Base-by-base conservation (phyloP, 1,140 invertebrate genomes). In the Aphelenchoides fujianensis region DNA sequence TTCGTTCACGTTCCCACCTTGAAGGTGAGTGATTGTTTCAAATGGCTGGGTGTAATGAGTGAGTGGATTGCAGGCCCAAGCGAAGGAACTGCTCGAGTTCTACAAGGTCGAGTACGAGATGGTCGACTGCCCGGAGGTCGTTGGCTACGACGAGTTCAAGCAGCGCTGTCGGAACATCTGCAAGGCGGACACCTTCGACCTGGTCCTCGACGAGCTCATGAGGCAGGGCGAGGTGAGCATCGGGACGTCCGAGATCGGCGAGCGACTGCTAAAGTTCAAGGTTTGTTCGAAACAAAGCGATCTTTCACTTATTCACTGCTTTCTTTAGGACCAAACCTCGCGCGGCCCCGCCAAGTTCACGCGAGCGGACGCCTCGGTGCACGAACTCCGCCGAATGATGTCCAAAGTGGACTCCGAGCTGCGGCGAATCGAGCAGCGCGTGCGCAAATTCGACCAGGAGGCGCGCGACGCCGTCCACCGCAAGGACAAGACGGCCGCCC, bases 241-340 rank as follows among this genome's bases (percentile, higher is more conserved):
- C 32, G 80, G 80, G 3, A 48, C 28, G 5, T 71, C 76, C 5
- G 62, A 68, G 52, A 71, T 68, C 54, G 80, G 80, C 2, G 82
- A 84, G 16, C 74, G 74, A 70, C 63, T 84, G 19, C 54, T 82
- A 3, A 82, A 82, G 52, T 81, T 81, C 53, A 81, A 82, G 71
- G 79, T 79, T 34, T 54, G 54, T 37, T 37, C n/a, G n/a, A n/a
- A n/a, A n/a, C n/a, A n/a, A n/a, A n/a, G n/a, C n/a, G n/a, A n/a
- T n/a, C n/a, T n/a, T 27, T 63, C 16, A 66, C 19, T 66, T 34
- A 34, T 66, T 36, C 5, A 19, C 5, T 23, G 28, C 1, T 3
- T 7, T 2, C 69, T 81, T 72, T 66, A 81, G 72, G 79, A 81
- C 64, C 73, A 81, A 67, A 52, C 36, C 3, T 74, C 73, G 16